Percentiles rank a stretch among this genome's conserved stretches.
phyloP scores from a whole-genome alignment of 2,113 vertebrate species.

The Glareola pratincola region DNA sequence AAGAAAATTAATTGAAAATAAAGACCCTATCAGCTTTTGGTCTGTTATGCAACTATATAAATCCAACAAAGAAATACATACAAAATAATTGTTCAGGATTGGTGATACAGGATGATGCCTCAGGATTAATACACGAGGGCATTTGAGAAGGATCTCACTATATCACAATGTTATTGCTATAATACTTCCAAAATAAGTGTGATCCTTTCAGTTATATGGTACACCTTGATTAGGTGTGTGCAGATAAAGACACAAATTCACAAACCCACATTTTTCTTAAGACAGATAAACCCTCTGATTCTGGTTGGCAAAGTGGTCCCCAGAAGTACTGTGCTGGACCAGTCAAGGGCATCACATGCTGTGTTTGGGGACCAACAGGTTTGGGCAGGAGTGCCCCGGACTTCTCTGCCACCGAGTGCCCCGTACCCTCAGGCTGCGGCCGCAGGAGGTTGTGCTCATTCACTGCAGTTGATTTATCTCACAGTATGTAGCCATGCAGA shows the following conservation, averaged over 20 bases:
- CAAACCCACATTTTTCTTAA: not conserved
- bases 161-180: not conserved
- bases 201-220: not conserved
- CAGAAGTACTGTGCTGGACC: not conserved
- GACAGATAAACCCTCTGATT: not conserved
- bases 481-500: not conserved
- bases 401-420: fast-evolving
- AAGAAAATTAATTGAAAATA: not conserved
- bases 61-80: not conserved
- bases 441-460: fast-evolving
- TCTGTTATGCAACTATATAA: not conserved
- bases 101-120: not conserved
- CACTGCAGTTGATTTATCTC: not conserved
- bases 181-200: not conserved
- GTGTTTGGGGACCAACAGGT: not conserved
- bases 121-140: not conserved
- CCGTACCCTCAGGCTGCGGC: fast-evolving
- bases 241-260: not conserved
- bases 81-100: not conserved
- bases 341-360: fast-evolving
- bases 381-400: not conserved
- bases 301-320: too few species aligned
- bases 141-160: not conserved
- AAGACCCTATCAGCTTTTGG: not conserved
- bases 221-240: not conserved